A percentile compares a stretch with the other conserved stretches of the same genome.
Evolutionary conservation across 1,140 invertebrate genomes (phyloP).

Genomic region (Brachionus rubens): DNA sequence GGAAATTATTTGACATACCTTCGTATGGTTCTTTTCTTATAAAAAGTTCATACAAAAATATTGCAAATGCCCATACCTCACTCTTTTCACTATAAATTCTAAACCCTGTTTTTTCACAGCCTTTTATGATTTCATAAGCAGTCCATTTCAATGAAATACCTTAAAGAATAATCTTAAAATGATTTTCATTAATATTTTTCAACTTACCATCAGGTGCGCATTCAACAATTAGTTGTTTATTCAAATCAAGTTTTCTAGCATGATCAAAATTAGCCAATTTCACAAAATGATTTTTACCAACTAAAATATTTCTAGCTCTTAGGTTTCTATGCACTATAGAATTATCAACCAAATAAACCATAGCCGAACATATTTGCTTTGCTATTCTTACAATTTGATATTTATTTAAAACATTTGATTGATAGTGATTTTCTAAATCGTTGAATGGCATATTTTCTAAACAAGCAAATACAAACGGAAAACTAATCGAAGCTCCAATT

Average conservation of each 20-base stretch:
- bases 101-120: conserved; percentile 60
- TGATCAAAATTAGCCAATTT: conserved; percentile 18
- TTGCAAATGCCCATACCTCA: conserved; percentile 93
- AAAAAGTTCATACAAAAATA: conserved; percentile 92
- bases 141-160: conserved; percentile 92
- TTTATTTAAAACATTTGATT: neutral
- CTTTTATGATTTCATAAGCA: conserved; percentile 78
- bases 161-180: conserved; percentile 62
- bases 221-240: neutral
- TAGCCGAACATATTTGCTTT: conserved; percentile 5
- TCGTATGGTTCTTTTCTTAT: conserved; percentile 62
- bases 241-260: neutral
- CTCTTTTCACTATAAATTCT: conserved; percentile 79
- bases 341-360: conserved; percentile 19
- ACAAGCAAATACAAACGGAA: neutral
- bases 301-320: neutral
- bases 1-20: too few relatives aligned
- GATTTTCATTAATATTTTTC: neutral
- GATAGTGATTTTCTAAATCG: neutral
- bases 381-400: conserved; percentile 10
- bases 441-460: neutral
- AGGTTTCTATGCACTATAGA: conserved; percentile 10
- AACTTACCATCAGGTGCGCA: neutral
- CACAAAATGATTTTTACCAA: conserved; percentile 21
- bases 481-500: neutral